Evolutionary conservation across 2,113 vertebrate species (phyloP), one percentile per base, ranked within the genome.

Genomic region (Thymallus thymallus): DNA sequence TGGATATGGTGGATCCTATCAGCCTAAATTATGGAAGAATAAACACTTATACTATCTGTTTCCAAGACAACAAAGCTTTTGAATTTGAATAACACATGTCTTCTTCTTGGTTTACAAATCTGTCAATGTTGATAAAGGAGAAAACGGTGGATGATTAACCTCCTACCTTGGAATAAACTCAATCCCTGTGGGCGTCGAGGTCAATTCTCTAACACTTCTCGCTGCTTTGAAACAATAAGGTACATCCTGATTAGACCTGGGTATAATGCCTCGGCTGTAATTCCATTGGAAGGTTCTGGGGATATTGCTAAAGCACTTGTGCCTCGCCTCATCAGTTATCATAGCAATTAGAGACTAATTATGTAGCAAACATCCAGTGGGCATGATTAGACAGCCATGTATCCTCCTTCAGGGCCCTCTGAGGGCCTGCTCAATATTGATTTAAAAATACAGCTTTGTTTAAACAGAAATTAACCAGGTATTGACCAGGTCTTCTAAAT

Each of bases 311-410:
- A 93, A 91, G 80, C 80, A 82, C 88, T 89, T 78, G 82, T 80
- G 82, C 78, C 84, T 83, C 76, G 78, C 86, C 83, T 89, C 85
- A 85, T 90, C 89, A 91, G 80, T 91, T 90, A 91, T 91, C 79
- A 84, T 87, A 51, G 82, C 88, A 92, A 93, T 94, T 94, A 94
- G 82, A 90, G 87, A 86, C 78, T 89, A 87, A 93, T 94, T 93
- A 94, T 87, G 81, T 82, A 68, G 80, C 48, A 51, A 51, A 51
- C 84, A 86, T 90, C 89, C 87, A 87, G 76, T 89, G 84, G 84
- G 88, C 77, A 87, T 62, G 86, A 87, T 89, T 89, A 89, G 16
- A 16, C 80, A 69, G 72, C 84, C 67, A 72, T 80, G 83, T 84
- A 78, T 81, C 82, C 86, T 88, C 85, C 91, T 90, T 79, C 82